These are phyloP conservation scores for Andricus grossulariae DNA, from an alignment of 1,140 invertebrate species.

Conservation along the genomic window DNA sequence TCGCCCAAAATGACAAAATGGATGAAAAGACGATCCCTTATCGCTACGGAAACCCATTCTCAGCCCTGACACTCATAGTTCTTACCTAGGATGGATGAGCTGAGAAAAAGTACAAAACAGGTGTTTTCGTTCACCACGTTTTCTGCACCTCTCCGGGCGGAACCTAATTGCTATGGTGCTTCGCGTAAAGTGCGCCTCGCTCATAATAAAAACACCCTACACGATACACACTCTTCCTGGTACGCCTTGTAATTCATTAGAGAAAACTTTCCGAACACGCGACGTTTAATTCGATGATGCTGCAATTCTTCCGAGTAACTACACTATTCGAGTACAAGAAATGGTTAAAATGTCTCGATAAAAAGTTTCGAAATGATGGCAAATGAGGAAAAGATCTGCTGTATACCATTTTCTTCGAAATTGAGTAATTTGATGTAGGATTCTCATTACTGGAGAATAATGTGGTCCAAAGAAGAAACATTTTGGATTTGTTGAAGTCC, in stretches of 20 bases:
- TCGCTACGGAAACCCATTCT: conserved; percentile 28
- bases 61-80: conserved; percentile 30
- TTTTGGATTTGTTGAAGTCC: too few relatives aligned
- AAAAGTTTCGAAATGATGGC: background rate
- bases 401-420: background rate
- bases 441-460: too few relatives aligned
- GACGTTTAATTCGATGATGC: conserved; percentile 31
- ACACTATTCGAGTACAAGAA: conserved; percentile 1
- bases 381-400: conserved; percentile 2
- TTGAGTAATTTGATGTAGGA: too few relatives aligned
- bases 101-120: conserved; percentile 35
- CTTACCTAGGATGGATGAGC: conserved; percentile 20
- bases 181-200: conserved; percentile 17
- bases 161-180: conserved; percentile 38
- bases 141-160: background rate
- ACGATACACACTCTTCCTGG: conserved; percentile 28
- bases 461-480: too few relatives aligned
- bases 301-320: conserved; percentile 28
- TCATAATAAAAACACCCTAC: conserved; percentile 40
- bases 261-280: conserved; percentile 37
- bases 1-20: conserved; percentile 40
- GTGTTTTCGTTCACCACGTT: conserved; percentile 34
- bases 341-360: background rate
- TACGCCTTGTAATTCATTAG: conserved; percentile 39
- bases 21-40: conserved; percentile 44